Conservation (phyloP, 2,888 invertebrate genomes). For the Boloria selene region DNA sequence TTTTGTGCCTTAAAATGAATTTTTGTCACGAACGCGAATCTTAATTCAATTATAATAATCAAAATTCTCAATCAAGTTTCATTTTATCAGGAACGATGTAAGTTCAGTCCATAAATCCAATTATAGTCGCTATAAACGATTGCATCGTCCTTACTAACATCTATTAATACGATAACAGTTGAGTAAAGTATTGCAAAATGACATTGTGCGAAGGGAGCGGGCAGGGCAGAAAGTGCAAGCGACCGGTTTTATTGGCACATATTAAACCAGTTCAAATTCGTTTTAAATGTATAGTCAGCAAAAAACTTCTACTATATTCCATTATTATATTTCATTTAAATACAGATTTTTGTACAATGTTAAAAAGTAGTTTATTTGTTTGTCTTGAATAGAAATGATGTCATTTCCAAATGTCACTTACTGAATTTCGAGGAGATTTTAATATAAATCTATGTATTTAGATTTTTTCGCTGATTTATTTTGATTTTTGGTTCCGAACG, state of each 20-base stretch:
- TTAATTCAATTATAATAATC: too few species aligned
- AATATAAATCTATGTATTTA: too few species aligned
- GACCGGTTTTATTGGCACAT: constrained; percentile 51
- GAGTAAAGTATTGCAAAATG: constrained; percentile 39
- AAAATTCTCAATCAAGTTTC: background rate
- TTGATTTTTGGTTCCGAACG: too few species aligned
- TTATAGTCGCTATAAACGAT: background rate
- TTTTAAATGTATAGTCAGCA: constrained; percentile 25
- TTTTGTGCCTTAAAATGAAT: too few species aligned
- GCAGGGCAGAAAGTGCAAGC: constrained; percentile 43
- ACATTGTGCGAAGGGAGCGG: constrained; percentile 42
- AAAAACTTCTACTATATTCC: constrained; percentile 1
- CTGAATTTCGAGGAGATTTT: too few species aligned
- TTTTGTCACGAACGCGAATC: too few species aligned
- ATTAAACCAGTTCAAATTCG: constrained; percentile 44
- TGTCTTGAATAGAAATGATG: too few species aligned
- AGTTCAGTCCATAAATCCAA: background rate
- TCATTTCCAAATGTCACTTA: too few species aligned
- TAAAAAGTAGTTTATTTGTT: too few species aligned
- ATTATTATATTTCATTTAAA: too few species aligned
- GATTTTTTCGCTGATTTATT: too few species aligned
- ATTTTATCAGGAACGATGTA: background rate
- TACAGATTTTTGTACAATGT: too few species aligned
- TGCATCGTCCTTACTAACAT: constrained; percentile 9
- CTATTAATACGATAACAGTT: constrained; percentile 25